Evolutionary conservation across 2,888 invertebrate genomes (phyloP).

Genomic region (Plebejus argus): DNA sequence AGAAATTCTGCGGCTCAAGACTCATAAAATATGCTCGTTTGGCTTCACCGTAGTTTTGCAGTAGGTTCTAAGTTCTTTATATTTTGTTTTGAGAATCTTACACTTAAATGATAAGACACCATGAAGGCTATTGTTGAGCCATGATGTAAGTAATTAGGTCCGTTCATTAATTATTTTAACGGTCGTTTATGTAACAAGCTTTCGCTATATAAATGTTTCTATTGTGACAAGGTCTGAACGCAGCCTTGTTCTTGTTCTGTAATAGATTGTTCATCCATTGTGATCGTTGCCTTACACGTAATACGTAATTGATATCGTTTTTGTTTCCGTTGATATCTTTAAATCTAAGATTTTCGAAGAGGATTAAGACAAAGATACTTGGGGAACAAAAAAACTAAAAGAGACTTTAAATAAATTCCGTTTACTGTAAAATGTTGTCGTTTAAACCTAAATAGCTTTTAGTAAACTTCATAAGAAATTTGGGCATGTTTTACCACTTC

Average conservation of each 20-base stretch:
- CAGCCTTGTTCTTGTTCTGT: constrained; percentile 57
- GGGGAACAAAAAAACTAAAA: background rate
- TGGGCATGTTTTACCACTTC: too few relatives aligned
- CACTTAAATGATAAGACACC: constrained; percentile 5
- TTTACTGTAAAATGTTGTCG: too few relatives aligned
- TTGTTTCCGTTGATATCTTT: constrained; percentile 30
- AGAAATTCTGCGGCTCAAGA: too few relatives aligned
- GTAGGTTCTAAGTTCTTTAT: too few relatives aligned
- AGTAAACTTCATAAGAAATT: too few relatives aligned
- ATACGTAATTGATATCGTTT: constrained; percentile 40
- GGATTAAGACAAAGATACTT: background rate
- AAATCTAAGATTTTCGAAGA: constrained; percentile 18
- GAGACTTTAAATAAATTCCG: too few relatives aligned
- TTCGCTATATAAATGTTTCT: constrained; percentile 69
- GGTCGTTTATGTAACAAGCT: constrained; percentile 69
- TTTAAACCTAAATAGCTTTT: too few relatives aligned
- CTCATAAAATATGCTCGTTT: too few relatives aligned
- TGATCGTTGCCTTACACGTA: constrained; percentile 40
- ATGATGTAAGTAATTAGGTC: constrained; percentile 68
- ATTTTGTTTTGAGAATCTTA: too few relatives aligned
- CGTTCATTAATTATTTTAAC: constrained; percentile 75
- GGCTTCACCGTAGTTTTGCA: background rate
- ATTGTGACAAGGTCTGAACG: constrained; percentile 69
- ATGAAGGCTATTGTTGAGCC: constrained; percentile 42
- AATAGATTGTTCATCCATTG: constrained; percentile 45